These are phyloP conservation scores for Drosophila virilis DNA, from an alignment of 1,140 invertebrate genomes.

Conservation along the genomic window DNA sequence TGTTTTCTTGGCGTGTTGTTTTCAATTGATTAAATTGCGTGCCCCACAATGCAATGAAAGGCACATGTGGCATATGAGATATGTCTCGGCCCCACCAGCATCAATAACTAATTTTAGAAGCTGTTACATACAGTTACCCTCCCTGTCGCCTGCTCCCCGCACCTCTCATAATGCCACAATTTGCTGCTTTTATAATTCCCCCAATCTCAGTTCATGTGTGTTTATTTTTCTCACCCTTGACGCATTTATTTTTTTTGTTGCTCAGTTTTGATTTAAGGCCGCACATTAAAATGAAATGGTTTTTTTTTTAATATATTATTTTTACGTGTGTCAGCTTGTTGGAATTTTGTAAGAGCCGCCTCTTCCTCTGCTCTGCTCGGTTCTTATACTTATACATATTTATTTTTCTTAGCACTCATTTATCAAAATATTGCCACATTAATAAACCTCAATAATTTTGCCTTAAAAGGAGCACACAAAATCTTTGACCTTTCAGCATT, in stretches of 20 bases:
- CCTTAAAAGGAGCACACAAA: neutral
- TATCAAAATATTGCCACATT: constrained; percentile 55
- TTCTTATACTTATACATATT: constrained; percentile 1
- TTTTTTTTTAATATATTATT: constrained; percentile 15
- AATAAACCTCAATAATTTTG: constrained; percentile 13
- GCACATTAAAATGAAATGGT: constrained; percentile 61
- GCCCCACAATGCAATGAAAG: constrained; percentile 23
- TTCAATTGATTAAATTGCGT: constrained; percentile 10
- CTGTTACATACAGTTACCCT: constrained; percentile 4
- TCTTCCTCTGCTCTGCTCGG: neutral
- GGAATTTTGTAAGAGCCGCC: constrained; percentile 37
- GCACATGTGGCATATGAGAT: constrained; percentile 50
- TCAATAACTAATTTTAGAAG: constrained; percentile 47
- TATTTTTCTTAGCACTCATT: constrained; percentile 19
- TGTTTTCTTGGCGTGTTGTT: neutral
- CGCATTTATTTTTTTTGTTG: constrained; percentile 32
- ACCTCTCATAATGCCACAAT: constrained; percentile 8
- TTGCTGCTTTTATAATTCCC: neutral
- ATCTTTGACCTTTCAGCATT: constrained; percentile 24
- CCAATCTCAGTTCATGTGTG: constrained; percentile 43
- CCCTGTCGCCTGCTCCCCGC: too few species aligned
- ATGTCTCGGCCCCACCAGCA: constrained; percentile 37
- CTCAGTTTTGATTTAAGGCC: constrained; percentile 67
- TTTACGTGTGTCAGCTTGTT: constrained; percentile 33
- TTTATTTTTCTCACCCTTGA: constrained; percentile 49